Conservation (phyloP, 2,113 vertebrate species). For the Aegotheles bennettii region DNA sequence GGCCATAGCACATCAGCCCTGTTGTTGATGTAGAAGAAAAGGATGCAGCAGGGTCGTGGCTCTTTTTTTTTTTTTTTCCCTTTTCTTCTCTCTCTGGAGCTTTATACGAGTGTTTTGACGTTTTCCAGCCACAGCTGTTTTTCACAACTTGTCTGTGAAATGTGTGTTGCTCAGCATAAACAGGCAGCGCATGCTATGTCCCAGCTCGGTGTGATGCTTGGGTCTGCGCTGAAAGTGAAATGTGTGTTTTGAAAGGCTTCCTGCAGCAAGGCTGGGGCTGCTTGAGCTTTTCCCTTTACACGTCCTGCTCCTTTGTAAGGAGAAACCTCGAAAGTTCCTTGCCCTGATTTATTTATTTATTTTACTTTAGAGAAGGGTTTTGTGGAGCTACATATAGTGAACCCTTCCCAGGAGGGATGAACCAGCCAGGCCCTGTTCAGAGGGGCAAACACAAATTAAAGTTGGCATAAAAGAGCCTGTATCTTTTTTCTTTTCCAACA, state of each 20-base stretch:
- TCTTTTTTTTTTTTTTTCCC: neutral
- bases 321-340: constrained; percentile 23
- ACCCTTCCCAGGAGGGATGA: neutral
- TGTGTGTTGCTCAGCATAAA: neutral
- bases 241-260: constrained; percentile 49
- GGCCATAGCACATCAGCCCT: constrained; percentile 38
- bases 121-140: constrained; percentile 53
- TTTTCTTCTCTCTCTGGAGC: constrained; percentile 30
- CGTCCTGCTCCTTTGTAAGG: constrained; percentile 1
- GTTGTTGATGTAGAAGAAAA: constrained; percentile 54
- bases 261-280: neutral
- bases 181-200: fast-evolving
- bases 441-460: neutral
- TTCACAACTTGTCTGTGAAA: neutral
- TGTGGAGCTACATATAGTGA: neutral
- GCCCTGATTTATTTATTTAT: neutral
- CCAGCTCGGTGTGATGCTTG: fast-evolving
- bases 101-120: constrained; percentile 7
- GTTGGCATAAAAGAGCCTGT: neutral
- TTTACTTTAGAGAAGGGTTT: neutral
- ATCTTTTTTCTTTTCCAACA: neutral
- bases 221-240: constrained; percentile 50
- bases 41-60: constrained; percentile 43
- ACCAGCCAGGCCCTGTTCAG: neutral
- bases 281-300: constrained; percentile 10